phyloP scores from a whole-genome alignment of 2,113 vertebrate genomes.

The Pedetes capensis region DNA sequence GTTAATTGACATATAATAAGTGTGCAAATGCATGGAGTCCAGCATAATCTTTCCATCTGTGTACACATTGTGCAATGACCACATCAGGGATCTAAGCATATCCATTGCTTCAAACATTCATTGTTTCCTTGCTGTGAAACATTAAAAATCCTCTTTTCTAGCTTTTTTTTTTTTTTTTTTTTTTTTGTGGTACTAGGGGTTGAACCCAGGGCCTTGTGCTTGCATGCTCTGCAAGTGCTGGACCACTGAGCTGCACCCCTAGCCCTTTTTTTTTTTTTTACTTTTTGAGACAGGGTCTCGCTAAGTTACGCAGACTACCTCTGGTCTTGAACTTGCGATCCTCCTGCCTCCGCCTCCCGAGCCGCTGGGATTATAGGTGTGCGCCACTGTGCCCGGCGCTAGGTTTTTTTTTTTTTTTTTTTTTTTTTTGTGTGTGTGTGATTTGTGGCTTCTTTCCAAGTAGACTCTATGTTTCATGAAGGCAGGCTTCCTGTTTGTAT shows the following conservation, averaged over 20 bases:
- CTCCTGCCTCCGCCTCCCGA: no score
- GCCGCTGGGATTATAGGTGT: no score
- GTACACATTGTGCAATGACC: not conserved
- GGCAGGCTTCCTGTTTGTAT: not conserved
- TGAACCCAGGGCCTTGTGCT: no score
- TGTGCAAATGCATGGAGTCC: not conserved
- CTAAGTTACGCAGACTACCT: no score
- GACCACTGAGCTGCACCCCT: no score
- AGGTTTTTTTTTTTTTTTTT: not conserved
- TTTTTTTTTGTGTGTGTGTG: no score
- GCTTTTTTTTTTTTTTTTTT: slow-evolving; percentile 11
- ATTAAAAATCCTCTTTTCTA: not conserved
- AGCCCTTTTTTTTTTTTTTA: no score
- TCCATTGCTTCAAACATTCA: not conserved
- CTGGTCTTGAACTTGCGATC: no score
- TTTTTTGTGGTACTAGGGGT: no score
- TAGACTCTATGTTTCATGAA: slow-evolving; percentile 9
- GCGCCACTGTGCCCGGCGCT: no score
- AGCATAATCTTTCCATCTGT: not conserved
- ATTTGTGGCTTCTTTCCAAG: not conserved
- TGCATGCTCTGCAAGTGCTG: no score
- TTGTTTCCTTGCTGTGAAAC: not conserved
- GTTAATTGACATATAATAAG: not conserved
- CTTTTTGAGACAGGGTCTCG: no score
- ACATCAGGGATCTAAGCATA: not conserved